Evolutionary conservation across 1,140 invertebrate genomes (phyloP).

Genomic region (Calycopis cecrops): DNA sequence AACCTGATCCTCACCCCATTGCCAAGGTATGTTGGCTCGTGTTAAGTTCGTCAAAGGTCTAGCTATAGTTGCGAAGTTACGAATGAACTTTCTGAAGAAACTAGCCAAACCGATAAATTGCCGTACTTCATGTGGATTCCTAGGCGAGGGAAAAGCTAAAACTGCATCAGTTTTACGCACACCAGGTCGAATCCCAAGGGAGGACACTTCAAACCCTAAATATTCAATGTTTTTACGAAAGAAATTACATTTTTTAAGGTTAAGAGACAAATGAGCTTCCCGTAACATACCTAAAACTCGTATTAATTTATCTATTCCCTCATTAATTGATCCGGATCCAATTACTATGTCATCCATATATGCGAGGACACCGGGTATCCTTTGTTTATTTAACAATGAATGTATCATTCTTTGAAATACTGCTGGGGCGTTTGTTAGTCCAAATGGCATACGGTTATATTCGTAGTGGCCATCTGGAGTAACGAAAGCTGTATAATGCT

Average conservation of each 20-base stretch:
- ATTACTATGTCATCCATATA: slow-evolving; percentile 11
- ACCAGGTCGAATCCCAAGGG: slow-evolving; percentile 1
- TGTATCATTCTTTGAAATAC: slow-evolving; percentile 15
- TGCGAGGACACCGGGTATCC: neutral
- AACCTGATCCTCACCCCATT: slow-evolving; percentile 24
- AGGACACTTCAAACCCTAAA: slow-evolving; percentile 15
- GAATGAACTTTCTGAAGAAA: slow-evolving; percentile 24
- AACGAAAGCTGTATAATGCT: slow-evolving; percentile 3
- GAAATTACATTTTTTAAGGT: slow-evolving; percentile 13
- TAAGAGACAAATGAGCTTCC: slow-evolving; percentile 13
- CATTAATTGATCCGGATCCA: neutral
- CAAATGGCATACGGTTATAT: too few relatives aligned
- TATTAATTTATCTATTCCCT: slow-evolving; percentile 10
- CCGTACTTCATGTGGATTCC: slow-evolving; percentile 9
- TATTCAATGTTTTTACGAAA: slow-evolving; percentile 9
- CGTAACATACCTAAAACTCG: slow-evolving; percentile 1
- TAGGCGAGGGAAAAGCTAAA: slow-evolving; percentile 1
- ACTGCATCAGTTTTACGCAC: slow-evolving; percentile 8
- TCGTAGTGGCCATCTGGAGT: slow-evolving; percentile 10
- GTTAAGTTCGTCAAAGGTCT: slow-evolving; percentile 26
- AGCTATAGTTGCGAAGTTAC: slow-evolving; percentile 25
- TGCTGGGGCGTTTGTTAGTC: slow-evolving; percentile 12
- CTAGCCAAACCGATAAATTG: slow-evolving; percentile 19
- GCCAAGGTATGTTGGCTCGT: slow-evolving; percentile 19
- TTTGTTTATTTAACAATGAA: neutral